Evolutionary conservation across 2,113 vertebrate species (phyloP).

Genomic region (Columba janthina): DNA sequence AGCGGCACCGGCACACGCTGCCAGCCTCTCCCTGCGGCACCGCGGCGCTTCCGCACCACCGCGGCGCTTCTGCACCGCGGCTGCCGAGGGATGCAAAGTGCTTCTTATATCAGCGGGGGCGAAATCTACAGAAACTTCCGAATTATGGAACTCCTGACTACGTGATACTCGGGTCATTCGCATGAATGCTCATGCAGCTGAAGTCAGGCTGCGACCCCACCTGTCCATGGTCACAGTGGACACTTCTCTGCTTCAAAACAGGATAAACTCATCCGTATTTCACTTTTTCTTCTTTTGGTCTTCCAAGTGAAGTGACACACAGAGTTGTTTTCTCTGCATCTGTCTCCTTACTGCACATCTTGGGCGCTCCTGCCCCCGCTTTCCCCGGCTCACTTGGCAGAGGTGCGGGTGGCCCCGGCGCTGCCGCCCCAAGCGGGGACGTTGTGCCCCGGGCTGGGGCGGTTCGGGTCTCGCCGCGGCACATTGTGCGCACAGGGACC

Average conservation of each 20-base stretch:
- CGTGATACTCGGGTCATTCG: rapidly evolving
- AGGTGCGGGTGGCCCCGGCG: too few species aligned
- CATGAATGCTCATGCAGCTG: rapidly evolving
- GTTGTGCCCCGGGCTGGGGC: not conserved
- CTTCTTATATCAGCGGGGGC: rapidly evolving
- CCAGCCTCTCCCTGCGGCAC: not conserved
- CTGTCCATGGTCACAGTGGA: not conserved
- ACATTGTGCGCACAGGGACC: not conserved
- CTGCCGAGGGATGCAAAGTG: rapidly evolving
- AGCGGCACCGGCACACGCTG: rapidly evolving
- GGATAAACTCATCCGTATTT: not conserved
- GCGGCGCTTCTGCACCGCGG: not conserved
- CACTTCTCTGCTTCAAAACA: not conserved
- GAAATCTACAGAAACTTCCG: rapidly evolving
- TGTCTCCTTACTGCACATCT: rapidly evolving
- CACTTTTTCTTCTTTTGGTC: not conserved
- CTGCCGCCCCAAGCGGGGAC: too few species aligned
- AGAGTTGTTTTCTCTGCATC: not conserved
- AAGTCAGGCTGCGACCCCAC: not conserved
- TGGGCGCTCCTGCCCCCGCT: not conserved
- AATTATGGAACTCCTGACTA: rapidly evolving
- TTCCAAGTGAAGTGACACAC: too few species aligned
- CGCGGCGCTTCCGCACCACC: not conserved
- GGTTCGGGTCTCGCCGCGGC: not conserved
- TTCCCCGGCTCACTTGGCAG: too few species aligned